Evolutionary conservation across 2,797 vertebrate species (phyloP).

Genomic region (Danionella dracula): DNA sequence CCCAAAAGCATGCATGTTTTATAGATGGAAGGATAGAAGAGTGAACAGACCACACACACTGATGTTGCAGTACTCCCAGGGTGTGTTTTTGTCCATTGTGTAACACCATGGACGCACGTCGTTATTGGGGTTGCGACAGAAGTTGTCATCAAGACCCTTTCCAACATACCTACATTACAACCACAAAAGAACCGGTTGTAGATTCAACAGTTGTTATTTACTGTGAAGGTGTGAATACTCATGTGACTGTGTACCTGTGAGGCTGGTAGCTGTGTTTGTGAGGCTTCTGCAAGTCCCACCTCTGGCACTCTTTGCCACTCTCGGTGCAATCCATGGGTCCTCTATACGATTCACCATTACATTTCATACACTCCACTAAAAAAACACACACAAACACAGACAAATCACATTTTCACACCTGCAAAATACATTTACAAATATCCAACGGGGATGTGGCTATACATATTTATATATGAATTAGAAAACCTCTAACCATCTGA

Average conservation of each 20-base stretch:
- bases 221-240: slow-evolving; percentile 65
- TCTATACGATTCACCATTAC: slow-evolving; percentile 87
- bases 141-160: slow-evolving; percentile 96
- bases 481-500: slow-evolving; percentile 77
- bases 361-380: slow-evolving; percentile 87
- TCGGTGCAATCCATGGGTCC: slow-evolving; percentile 90
- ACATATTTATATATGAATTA: not conserved
- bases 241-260: slow-evolving; percentile 72
- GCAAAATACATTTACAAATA: too few relatives aligned
- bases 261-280: slow-evolving; percentile 83
- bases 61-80: slow-evolving; percentile 95
- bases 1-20: not conserved
- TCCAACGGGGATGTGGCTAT: too few relatives aligned
- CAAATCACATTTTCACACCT: too few relatives aligned
- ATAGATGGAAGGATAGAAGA: not conserved
- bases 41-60: slow-evolving; percentile 83
- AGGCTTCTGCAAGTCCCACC: slow-evolving; percentile 87
- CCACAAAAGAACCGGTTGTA: not conserved
- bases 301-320: slow-evolving; percentile 89
- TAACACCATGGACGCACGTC: slow-evolving; percentile 92
- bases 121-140: slow-evolving; percentile 94
- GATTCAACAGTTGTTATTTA: slow-evolving; percentile 38
- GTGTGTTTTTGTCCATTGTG: slow-evolving; percentile 87
- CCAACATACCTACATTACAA: slow-evolving; percentile 75
- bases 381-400: slow-evolving; percentile 38